Percentiles rank a stretch among this genome's conserved stretches.
These are phyloP conservation scores for Esperia sulphurella DNA, from an alignment of 2,888 invertebrate genomes.

Conservation along the genomic window DNA sequence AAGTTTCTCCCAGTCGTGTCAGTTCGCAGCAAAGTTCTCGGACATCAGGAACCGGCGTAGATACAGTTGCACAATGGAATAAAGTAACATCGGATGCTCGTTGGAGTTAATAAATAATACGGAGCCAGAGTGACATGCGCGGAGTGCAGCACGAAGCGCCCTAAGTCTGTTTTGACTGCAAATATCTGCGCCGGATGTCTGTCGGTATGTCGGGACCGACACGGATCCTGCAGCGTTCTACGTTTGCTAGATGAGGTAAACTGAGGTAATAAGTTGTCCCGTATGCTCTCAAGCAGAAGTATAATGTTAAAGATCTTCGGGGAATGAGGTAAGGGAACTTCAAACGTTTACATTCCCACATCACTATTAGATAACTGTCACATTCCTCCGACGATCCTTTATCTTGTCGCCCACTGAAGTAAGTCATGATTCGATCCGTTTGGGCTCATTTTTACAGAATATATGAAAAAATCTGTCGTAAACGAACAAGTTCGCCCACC, in stretches of 20 bases:
- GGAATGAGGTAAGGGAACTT: no score
- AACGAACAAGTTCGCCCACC: no score
- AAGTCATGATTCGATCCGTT: no score
- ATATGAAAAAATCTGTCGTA: no score
- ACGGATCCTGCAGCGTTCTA: background rate
- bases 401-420: no score
- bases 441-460: no score
- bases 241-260: constrained; percentile 7
- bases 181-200: constrained; percentile 67
- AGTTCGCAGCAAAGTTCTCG: constrained; percentile 66
- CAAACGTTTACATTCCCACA: no score
- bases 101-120: constrained; percentile 79
- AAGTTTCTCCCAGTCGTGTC: constrained; percentile 69
- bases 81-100: constrained; percentile 78
- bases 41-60: constrained; percentile 65
- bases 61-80: constrained; percentile 75
- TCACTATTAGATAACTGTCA: no score
- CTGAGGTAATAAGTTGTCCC: background rate
- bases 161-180: constrained; percentile 75
- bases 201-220: constrained; percentile 2
- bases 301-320: no score
- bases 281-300: no score
- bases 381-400: no score
- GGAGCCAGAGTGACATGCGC: constrained; percentile 71
- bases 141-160: constrained; percentile 55